phyloP scores from a whole-genome alignment of 2,888 invertebrate genomes.

The Catotricha subobsoleta region DNA sequence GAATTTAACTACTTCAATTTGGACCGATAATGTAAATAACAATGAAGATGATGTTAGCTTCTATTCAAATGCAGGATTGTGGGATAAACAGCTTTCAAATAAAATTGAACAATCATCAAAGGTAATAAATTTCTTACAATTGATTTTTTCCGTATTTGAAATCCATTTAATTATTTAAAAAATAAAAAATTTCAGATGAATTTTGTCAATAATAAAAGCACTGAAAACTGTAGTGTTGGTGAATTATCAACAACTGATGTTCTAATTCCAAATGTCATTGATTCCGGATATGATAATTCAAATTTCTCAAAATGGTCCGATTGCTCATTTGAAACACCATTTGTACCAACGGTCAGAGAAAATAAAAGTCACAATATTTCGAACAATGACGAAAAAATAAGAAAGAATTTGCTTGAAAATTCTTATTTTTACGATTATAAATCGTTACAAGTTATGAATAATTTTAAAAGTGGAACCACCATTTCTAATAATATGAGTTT shows the following conservation, averaged over 20 bases:
- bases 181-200: not conserved
- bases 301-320: constrained; percentile 21
- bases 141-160: not conserved
- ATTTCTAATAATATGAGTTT: constrained; percentile 15
- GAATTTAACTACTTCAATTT: constrained; percentile 35
- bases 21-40: constrained; percentile 27
- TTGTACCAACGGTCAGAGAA: constrained; percentile 9
- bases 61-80: constrained; percentile 14
- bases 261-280: too few species aligned
- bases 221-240: not conserved
- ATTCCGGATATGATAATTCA: constrained; percentile 5
- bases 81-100: not conserved
- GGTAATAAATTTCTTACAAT: not conserved
- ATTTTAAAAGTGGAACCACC: not conserved
- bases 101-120: not conserved
- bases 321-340: constrained; percentile 14
- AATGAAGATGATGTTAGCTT: constrained; percentile 20
- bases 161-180: not conserved
- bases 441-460: constrained; percentile 3
- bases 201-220: not conserved
- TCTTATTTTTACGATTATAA: constrained; percentile 12
- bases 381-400: constrained; percentile 7
- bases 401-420: constrained; percentile 11
- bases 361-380: not conserved
- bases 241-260: not conserved